Percentiles rank a stretch among this genome's conserved stretches.
phyloP scores from a whole-genome alignment of 2,113 vertebrate species.

The Onychostruthus taczanowskii region DNA sequence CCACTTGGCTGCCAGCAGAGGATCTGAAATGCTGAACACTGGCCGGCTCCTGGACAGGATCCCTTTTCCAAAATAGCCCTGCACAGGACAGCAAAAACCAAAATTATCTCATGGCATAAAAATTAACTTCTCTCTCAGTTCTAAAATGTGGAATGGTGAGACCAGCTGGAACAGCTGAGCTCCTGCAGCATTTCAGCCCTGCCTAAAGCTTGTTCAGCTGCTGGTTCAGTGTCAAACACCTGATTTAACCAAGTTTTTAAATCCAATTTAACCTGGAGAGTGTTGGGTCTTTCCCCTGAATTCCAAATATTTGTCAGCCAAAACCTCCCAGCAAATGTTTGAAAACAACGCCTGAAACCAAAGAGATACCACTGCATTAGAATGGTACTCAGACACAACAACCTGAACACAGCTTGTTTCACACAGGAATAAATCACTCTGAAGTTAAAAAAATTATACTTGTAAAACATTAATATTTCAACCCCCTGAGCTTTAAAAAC shows the following conservation, averaged over 20 bases:
- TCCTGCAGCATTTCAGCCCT: neutral
- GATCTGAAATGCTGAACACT: constrained; percentile 79
- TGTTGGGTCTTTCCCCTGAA: neutral
- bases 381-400: neutral
- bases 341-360: neutral
- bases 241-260: neutral
- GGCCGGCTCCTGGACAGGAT: constrained; percentile 89
- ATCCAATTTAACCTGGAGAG: neutral
- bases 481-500: neutral
- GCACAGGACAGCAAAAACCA: neutral
- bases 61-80: constrained; percentile 97
- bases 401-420: neutral
- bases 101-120: neutral
- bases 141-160: neutral
- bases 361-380: neutral
- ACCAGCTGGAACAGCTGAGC: neutral
- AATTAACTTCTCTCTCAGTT: fast-evolving
- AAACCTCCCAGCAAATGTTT: neutral
- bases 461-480: neutral
- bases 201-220: neutral
- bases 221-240: neutral
- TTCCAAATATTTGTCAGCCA: neutral
- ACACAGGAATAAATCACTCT: neutral
- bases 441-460: neutral
- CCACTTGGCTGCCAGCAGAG: constrained; percentile 73